phyloP scores from a whole-genome alignment of 2,797 vertebrate species.

The Acropternis orthonyx region DNA sequence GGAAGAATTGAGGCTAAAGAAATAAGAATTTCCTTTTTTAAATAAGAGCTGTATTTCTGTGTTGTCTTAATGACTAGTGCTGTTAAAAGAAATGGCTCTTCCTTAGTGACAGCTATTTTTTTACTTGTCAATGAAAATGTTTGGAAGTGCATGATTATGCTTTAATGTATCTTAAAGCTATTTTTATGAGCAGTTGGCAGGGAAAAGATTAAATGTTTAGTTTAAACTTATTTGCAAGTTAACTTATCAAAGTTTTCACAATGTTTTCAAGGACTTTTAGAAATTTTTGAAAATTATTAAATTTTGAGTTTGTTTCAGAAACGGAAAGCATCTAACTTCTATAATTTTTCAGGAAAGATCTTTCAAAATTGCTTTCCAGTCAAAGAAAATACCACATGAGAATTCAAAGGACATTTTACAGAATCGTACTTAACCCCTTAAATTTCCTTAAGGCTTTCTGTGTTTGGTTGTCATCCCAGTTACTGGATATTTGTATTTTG shows the following conservation, averaged over 20 bases:
- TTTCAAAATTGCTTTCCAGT: neutral
- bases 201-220: neutral
- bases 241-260: neutral
- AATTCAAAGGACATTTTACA: neutral
- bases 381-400: neutral
- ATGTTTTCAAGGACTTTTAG: neutral
- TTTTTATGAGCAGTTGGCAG: neutral
- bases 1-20: neutral
- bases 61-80: neutral
- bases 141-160: neutral
- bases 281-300: neutral
- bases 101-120: neutral
- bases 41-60: neutral
- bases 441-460: neutral
- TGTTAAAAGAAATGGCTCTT: neutral
- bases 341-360: neutral
- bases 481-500: neutral
- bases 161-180: neutral
- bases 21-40: neutral
- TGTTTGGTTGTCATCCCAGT: neutral
- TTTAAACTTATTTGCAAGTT: neutral
- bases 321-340: neutral
- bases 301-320: neutral
- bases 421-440: neutral
- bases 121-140: neutral